Evolutionary conservation across 2,797 vertebrate genomes (phyloP), one percentile per base, ranked within the genome.

Genomic region (Odontamblyopus rebecca): DNA sequence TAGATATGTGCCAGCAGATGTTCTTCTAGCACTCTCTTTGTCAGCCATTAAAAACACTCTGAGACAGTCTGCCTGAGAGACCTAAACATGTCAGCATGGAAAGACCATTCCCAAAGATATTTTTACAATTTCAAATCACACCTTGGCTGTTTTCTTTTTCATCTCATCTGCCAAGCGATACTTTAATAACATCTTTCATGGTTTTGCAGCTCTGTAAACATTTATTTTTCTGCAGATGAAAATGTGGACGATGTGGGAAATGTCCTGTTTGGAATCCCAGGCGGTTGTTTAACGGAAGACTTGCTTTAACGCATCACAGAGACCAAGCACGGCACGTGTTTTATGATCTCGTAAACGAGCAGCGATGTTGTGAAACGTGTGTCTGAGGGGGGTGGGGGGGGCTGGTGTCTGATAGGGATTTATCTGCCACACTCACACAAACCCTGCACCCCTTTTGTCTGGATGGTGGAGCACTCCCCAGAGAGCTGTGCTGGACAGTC

Each of bases 281-380:
- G 81, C 72, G 38, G 88, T 88, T 91, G 90, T 94, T 93, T 93
- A 93, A 94, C 76, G 84, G 91, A 90, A 92, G 84, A 86, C 86
- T 91, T 88, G 87, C 89, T 92, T 93, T 93, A 92, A 93, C 87
- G 84, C 89, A 88, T 90, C 91, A 80, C 92, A 93, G 91, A 92
- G 86, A 91, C 91, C 83, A 86, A 93, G 91, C 82, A 71, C 87
- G 76, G 87, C 92, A 87, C 87, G 82, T 93, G 92, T 94, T 94
- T 95, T 94, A 94, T 92, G 91, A 88, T 92, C 90, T 93, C 86
- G 86, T 94, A 94, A 93, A 94, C 83, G 87, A 92, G 89, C 90
- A 89, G 89, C 67, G 88, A 93, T 93, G 89, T 93, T 93, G 92
- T 93, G 92, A 93, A 94, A 93, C 89, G 88, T 93, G 88, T 91